Conservation (phyloP, 92 coral and sea anemone genomes). For the Bergia sp. region DNA sequence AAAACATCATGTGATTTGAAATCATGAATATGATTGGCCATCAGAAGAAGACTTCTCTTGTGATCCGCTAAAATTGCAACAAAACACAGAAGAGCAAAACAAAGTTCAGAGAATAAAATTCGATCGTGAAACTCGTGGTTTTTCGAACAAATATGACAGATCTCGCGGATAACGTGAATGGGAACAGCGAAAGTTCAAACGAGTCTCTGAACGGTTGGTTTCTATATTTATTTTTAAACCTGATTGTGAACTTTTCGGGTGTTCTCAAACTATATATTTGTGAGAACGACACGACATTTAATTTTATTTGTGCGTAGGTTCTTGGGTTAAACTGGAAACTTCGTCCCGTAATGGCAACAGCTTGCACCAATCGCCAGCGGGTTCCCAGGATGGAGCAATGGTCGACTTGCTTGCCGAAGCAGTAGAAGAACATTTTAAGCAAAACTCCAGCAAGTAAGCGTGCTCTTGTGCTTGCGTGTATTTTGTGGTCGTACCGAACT, state of each 20-base stretch:
- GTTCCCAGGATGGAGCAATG: slow-evolving; percentile 92
- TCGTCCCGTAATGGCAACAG: slow-evolving; percentile 87
- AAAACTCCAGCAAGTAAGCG: slow-evolving; percentile 58
- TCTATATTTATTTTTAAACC: slow-evolving; percentile 3
- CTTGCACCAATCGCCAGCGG: slow-evolving; percentile 84
- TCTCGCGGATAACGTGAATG: slow-evolving; percentile 72
- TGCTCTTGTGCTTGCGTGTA: neutral
- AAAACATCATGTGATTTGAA: slow-evolving; percentile 21
- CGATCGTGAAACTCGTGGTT: neutral
- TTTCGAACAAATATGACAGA: slow-evolving; percentile 3
- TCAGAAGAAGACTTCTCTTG: neutral
- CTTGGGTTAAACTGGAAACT: slow-evolving; percentile 95
- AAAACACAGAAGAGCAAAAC: slow-evolving; percentile 28
- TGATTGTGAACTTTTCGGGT: neutral
- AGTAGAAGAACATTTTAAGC: slow-evolving; percentile 82
- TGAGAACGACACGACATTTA: slow-evolving; percentile 31
- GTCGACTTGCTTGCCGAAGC: slow-evolving; percentile 95
- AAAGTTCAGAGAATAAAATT: neutral
- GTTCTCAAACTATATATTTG: slow-evolving; percentile 36
- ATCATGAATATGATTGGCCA: slow-evolving; percentile 21
- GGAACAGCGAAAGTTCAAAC: slow-evolving; percentile 82
- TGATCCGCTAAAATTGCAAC: slow-evolving; percentile 36
- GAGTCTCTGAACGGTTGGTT: slow-evolving; percentile 92
- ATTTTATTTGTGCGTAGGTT: slow-evolving; percentile 58
- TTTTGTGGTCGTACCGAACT: neutral